A percentile compares a stretch with the other conserved stretches of the same genome.
Evolutionary conservation across 2,797 vertebrate species (phyloP).

Genomic region (Setipinna tenuifilis): DNA sequence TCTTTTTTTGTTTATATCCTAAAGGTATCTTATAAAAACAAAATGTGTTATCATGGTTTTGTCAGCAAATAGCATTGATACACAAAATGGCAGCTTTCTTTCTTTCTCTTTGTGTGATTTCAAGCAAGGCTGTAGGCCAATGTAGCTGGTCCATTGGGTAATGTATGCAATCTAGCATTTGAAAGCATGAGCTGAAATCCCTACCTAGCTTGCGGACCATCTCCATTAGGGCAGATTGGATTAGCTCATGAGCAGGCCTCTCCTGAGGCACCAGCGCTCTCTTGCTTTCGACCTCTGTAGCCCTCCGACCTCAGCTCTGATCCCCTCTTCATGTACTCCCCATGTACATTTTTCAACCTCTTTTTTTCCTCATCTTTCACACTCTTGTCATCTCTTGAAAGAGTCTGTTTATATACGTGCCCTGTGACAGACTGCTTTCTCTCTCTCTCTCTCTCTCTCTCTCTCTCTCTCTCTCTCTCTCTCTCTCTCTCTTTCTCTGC

Average conservation of each 20-base stretch:
- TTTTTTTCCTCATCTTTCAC: background rate
- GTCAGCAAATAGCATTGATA: background rate
- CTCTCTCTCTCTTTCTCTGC: too few relatives aligned
- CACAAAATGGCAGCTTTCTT: background rate
- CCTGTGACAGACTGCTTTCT: too few relatives aligned
- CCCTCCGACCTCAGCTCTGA: slow-evolving; percentile 16
- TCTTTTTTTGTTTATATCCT: background rate
- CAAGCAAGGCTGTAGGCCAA: slow-evolving; percentile 55
- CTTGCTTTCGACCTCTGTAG: background rate
- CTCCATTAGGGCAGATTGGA: slow-evolving; percentile 60
- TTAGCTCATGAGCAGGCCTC: slow-evolving; percentile 45
- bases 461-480: too few relatives aligned
- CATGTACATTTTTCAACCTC: background rate
- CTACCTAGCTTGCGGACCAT: slow-evolving; percentile 46
- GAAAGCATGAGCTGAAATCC: slow-evolving; percentile 36
- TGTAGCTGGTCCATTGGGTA: background rate
- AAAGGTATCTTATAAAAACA: background rate
- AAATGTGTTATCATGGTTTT: too few relatives aligned
- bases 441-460: too few relatives aligned
- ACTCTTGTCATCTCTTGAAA: background rate
- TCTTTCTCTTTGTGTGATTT: slow-evolving; percentile 34
- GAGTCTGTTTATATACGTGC: background rate
- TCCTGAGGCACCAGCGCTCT: slow-evolving; percentile 37
- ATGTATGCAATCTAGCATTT: background rate
- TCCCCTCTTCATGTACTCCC: slow-evolving; percentile 27